These are phyloP conservation scores for Euphydryas editha DNA, from an alignment of 2,888 invertebrate species.

Conservation along the genomic window DNA sequence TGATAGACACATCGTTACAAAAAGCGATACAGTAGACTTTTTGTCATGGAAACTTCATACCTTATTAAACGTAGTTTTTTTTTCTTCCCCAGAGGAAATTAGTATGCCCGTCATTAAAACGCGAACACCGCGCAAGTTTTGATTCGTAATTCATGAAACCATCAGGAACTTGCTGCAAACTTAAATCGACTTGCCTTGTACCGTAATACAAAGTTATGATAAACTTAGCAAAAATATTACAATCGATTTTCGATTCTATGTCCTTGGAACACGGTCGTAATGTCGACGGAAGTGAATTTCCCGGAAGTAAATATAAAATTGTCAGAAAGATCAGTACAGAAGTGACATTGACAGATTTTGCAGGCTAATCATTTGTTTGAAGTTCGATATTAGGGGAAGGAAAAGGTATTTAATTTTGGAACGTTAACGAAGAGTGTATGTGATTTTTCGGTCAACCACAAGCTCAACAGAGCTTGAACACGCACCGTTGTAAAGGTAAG, in stretches of 20 bases:
- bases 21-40: no score
- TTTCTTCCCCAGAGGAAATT: constrained; percentile 27
- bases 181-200: constrained; percentile 68
- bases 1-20: no score
- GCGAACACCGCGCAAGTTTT: constrained; percentile 48
- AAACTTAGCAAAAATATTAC: constrained; percentile 35
- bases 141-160: constrained; percentile 63
- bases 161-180: constrained; percentile 61
- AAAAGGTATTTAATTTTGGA: background rate
- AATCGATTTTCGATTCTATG: constrained; percentile 33
- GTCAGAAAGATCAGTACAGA: constrained; percentile 34
- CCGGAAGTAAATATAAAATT: constrained; percentile 7
- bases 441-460: no score
- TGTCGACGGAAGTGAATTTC: constrained; percentile 19
- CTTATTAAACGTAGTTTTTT: constrained; percentile 18
- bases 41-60: no score
- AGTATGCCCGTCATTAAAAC: constrained; percentile 47
- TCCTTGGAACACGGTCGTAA: constrained; percentile 18
- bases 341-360: constrained; percentile 50
- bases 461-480: no score
- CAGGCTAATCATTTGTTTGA: constrained; percentile 46
- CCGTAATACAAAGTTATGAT: constrained; percentile 46
- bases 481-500: no score
- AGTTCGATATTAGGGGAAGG: constrained; percentile 26
- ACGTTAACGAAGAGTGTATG: background rate